Evolutionary conservation across 2,113 vertebrate species (phyloP).

Genomic region (Oenanthe melanoleuca): DNA sequence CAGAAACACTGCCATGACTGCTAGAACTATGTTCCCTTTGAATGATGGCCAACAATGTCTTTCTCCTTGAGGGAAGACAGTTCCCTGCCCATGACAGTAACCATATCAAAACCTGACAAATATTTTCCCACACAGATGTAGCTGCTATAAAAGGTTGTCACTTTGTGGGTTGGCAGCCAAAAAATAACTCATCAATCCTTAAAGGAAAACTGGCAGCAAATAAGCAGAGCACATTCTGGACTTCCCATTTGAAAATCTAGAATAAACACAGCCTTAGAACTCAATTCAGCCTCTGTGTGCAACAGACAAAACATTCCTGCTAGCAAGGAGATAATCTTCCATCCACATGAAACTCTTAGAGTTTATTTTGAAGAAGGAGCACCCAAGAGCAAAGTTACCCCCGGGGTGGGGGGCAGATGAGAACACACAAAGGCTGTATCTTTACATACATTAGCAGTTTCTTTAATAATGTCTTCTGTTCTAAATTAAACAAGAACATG

Average conservation of each 20-base stretch:
- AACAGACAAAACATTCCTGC: neutral
- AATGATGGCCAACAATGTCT: neutral
- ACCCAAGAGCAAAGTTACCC: neutral
- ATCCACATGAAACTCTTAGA: neutral
- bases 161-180: neutral
- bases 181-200: neutral
- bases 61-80: neutral
- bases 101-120: neutral
- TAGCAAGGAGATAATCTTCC: neutral
- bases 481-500: neutral
- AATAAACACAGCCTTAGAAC: neutral
- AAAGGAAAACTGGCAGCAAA: neutral
- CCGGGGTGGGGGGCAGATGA: neutral
- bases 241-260: neutral
- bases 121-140: neutral
- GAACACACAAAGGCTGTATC: neutral
- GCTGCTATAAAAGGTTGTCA: neutral
- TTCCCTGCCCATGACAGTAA: neutral
- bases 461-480: neutral
- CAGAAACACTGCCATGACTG: neutral
- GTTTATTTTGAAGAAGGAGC: neutral
- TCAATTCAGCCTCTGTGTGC: neutral
- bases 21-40: neutral
- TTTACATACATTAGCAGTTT: neutral
- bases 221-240: neutral